Conservation (phyloP, 2,797 vertebrate genomes). For the Pangasius macronema region DNA sequence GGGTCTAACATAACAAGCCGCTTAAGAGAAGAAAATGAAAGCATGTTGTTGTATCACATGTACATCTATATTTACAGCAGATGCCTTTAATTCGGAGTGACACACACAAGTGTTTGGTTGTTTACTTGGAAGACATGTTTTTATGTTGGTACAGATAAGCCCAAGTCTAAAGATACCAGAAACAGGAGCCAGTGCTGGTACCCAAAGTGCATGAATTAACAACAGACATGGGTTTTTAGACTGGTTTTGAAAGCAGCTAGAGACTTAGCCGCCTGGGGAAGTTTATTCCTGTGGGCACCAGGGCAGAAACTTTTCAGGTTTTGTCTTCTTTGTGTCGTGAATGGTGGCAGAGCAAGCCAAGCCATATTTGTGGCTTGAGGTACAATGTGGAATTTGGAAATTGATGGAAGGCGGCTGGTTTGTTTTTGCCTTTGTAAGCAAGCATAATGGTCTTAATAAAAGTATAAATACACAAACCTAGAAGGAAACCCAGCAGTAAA, state of each 20-base stretch:
- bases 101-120: background rate
- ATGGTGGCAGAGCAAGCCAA: background rate
- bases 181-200: background rate
- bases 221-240: background rate
- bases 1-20: background rate
- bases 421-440: background rate
- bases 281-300: background rate
- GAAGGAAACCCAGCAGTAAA: background rate
- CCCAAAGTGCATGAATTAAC: background rate
- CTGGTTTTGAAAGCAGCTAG: background rate
- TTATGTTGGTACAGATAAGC: background rate
- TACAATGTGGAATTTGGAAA: background rate
- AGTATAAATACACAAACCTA: background rate
- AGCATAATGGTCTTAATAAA: background rate
- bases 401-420: background rate
- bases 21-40: constrained; percentile 5
- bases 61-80: background rate
- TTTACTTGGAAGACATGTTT: background rate
- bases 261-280: background rate
- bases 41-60: background rate
- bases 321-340: background rate
- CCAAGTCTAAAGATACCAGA: background rate
- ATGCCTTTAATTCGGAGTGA: background rate
- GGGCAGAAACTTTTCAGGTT: background rate
- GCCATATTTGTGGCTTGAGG: background rate